Conservation (phyloP, 2,797 vertebrate species). For the Sebastolobus altivelis region DNA sequence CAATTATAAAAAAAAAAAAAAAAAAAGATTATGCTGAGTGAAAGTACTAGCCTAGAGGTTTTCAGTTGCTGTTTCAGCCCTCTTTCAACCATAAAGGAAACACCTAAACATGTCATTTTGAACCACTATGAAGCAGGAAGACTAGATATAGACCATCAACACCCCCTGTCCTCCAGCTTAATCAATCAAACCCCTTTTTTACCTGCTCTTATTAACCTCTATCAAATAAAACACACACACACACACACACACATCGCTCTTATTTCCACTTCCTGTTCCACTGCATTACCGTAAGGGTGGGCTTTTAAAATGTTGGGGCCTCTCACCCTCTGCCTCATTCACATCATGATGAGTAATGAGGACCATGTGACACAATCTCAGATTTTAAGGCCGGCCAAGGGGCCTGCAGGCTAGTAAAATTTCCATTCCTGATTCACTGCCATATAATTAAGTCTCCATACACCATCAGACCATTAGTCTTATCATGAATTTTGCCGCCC, state of each 20-base stretch:
- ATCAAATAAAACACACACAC: conserved; percentile 12
- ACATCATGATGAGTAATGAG: conserved; percentile 28
- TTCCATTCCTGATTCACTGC: conserved; percentile 8
- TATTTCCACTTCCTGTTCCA: conserved; percentile 16
- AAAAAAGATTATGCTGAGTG: background rate
- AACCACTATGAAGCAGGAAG: conserved; percentile 16
- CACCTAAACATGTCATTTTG: conserved; percentile 5
- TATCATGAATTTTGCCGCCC: conserved; percentile 4
- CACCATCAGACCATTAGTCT: background rate
- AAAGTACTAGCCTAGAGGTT: background rate
- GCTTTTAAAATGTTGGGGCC: background rate
- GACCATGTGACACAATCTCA: conserved; percentile 29
- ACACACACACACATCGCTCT: background rate
- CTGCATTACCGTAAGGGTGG: background rate
- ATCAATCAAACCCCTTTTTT: background rate
- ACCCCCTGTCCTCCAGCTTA: background rate
- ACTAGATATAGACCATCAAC: background rate
- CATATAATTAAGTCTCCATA: background rate
- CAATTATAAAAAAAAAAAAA: background rate
- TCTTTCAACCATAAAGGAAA: background rate
- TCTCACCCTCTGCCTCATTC: conserved; percentile 7
- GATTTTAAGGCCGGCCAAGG: background rate
- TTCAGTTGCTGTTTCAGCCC: conserved; percentile 19
- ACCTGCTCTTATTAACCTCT: background rate
- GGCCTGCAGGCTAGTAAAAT: conserved; percentile 3